These are phyloP conservation scores for Drosophila varians DNA, from an alignment of 1,140 invertebrate genomes.

Conservation along the genomic window DNA sequence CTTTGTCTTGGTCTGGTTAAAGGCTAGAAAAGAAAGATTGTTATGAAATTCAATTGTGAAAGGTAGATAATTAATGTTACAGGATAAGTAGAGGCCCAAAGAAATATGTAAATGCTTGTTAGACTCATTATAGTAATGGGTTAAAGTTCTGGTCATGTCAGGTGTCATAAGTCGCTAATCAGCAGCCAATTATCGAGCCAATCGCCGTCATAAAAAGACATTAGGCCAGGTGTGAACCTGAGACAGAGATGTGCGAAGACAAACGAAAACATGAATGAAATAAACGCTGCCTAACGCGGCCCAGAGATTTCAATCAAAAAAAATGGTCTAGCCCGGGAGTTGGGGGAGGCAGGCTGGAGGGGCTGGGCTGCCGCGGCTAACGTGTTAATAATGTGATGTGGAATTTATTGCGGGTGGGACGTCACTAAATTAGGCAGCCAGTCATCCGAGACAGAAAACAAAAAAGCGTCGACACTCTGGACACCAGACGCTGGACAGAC, in stretches of 20 bases:
- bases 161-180: slow-evolving; percentile 48
- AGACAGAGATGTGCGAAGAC: slow-evolving; percentile 30
- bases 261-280: slow-evolving; percentile 59
- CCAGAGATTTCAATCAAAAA: slow-evolving; percentile 75
- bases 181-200: slow-evolving; percentile 40
- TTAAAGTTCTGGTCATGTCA: not conserved
- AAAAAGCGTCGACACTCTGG: not conserved
- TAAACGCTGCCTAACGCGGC: slow-evolving; percentile 60
- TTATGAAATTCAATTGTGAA: no score
- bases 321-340: slow-evolving; percentile 57
- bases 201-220: slow-evolving; percentile 48
- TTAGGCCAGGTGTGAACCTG: slow-evolving; percentile 73
- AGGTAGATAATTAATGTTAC: not conserved
- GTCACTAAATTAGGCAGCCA: slow-evolving; percentile 68
- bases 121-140: not conserved
- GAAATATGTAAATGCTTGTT: not conserved
- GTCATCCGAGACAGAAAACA: slow-evolving; percentile 20
- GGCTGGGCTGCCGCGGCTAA: slow-evolving; percentile 56
- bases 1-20: no score
- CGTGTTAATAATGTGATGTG: slow-evolving; percentile 77
- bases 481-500: slow-evolving; percentile 8
- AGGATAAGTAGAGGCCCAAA: no score
- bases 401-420: slow-evolving; percentile 78
- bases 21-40: no score
- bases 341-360: slow-evolving; percentile 2